Percentiles rank a stretch among this genome's conserved stretches.
Conservation (phyloP, 2,888 invertebrate genomes). For the Ormyrus rosae region DNA sequence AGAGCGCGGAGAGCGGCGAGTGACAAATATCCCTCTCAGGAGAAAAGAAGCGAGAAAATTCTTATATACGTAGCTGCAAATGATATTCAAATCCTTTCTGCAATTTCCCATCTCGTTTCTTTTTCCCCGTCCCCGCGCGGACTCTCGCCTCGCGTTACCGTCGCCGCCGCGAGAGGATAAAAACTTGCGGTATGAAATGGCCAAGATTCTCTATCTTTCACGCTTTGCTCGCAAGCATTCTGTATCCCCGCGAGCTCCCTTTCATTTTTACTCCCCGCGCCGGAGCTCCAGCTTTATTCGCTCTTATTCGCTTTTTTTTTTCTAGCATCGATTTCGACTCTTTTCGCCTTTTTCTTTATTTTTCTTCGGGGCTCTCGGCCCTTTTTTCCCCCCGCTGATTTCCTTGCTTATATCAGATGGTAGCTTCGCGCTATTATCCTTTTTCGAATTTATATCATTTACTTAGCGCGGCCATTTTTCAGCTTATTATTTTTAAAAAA, state of each 20-base stretch:
- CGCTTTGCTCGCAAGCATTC: constrained; percentile 5
- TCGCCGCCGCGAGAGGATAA: constrained; percentile 20
- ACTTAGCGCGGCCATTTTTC: too few species aligned
- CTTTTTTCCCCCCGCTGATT: too few species aligned
- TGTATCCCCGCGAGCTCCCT: constrained; percentile 7
- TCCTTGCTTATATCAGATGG: too few species aligned
- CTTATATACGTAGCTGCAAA: constrained; percentile 40
- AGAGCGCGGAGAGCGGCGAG: background rate
- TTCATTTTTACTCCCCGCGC: constrained; percentile 9
- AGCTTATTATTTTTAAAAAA: too few species aligned
- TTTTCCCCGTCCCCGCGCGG: constrained; percentile 24
- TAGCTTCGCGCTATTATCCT: too few species aligned
- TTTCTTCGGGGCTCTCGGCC: too few species aligned
- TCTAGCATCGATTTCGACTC: too few species aligned
- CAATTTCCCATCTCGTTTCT: constrained; percentile 46
- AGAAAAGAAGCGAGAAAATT: constrained; percentile 1
- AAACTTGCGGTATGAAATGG: constrained; percentile 45
- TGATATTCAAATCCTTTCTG: constrained; percentile 51
- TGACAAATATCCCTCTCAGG: constrained; percentile 41
- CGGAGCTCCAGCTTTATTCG: background rate
- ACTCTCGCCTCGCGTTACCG: constrained; percentile 1
- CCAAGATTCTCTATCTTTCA: constrained; percentile 39
- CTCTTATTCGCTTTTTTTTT: background rate
- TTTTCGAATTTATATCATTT: too few species aligned
- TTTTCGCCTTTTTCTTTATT: too few species aligned